Evolutionary conservation across 2,113 vertebrate genomes (phyloP), one percentile per base, ranked within the genome.

Genomic region (Symphodus melops): DNA sequence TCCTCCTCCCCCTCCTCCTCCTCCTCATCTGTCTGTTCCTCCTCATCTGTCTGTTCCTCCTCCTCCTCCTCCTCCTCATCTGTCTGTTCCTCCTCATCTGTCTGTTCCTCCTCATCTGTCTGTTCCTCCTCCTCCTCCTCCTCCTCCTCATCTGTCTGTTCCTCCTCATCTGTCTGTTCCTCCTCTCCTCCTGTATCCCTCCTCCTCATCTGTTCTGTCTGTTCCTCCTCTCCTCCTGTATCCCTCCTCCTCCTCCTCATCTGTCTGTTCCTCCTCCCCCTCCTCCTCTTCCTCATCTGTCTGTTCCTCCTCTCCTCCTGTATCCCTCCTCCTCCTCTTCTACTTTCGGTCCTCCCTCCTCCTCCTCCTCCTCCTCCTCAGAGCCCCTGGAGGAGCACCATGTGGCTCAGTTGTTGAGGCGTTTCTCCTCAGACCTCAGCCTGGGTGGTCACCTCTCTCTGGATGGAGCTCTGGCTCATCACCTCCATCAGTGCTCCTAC

Each of bases 401-500:
- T 74, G 95, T 97, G 94, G 95, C 96, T 94, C 96, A 95, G 96
- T 94, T 98, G 94, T 95, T 99, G 91, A 95, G 96, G 87, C 89
- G 94, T 92, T 96, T 97, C 95, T 97, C 97, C 93, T 95, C 92
- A 77, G 97, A 98, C 90, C 96, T 87, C 93, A 93, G 95, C 88
- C 81, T 94, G 75, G 92, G 94, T 93, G 88, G 88, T 92, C 94
- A 94, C 83, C 88, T 97, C 89, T 95, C 92, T 91, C 92, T 98
- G 96, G 97, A 99, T 92, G 93, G 95, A 85, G 91, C 96, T 67
- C 95, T 98, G 94, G 95, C 96, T 93, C 97, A 97, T 91, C 97
- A 98, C 93, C 97, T 99, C 87, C 96, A 96, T 93, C 98, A 97
- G 92, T 98, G 97, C 95, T 97, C 95, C 94, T 99, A 98, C 96